Conservation (phyloP, 2,797 vertebrate species). For the Numenius phaeopus region DNA sequence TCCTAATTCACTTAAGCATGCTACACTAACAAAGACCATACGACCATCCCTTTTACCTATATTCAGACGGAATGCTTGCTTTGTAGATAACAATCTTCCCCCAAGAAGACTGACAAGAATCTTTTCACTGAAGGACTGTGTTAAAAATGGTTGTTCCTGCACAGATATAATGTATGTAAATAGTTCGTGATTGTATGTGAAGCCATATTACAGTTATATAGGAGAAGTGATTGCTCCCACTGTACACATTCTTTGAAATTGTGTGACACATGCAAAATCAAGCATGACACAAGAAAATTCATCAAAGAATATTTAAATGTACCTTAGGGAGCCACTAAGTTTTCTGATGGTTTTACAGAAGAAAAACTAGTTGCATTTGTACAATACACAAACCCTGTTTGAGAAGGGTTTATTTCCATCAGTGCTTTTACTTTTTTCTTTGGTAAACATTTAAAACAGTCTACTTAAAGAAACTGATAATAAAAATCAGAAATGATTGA, state of each 20-base stretch:
- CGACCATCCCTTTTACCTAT: background rate
- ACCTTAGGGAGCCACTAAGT: constrained; percentile 39
- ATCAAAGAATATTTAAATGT: constrained; percentile 67
- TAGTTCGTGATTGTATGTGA: background rate
- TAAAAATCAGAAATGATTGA: background rate
- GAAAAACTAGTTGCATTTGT: constrained; percentile 47
- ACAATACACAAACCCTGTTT: background rate
- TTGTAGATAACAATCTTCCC: background rate
- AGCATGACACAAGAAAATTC: constrained; percentile 61
- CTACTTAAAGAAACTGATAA: background rate
- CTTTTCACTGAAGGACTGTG: background rate
- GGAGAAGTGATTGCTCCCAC: constrained; percentile 56
- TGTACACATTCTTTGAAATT: constrained; percentile 35
- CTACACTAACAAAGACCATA: background rate
- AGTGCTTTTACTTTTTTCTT: background rate
- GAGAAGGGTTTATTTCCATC: background rate
- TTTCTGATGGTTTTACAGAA: constrained; percentile 47
- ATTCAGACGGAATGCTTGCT: background rate
- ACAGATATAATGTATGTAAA: background rate
- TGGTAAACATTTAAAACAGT: background rate
- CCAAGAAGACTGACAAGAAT: background rate
- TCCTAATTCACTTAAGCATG: background rate
- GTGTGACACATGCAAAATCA: constrained; percentile 51
- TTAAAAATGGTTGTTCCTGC: background rate
- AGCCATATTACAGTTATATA: constrained; percentile 1